Evolutionary conservation across 2,888 invertebrate species (phyloP), one percentile per base, ranked within the genome.

Genomic region (Dryococelus australis): DNA sequence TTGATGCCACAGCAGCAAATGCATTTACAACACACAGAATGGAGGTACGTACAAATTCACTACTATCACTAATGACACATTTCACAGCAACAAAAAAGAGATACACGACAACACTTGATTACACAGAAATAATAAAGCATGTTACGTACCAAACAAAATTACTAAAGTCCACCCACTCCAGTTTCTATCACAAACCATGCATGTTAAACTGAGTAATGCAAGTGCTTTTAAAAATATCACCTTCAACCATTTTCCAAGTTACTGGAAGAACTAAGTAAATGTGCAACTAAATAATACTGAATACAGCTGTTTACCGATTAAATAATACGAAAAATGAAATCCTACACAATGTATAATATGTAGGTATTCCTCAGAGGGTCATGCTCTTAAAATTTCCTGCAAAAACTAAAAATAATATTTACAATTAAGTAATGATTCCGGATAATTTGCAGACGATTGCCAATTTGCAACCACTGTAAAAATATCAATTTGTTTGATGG

Each of bases 1-100:
- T 83, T 83, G 83, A 24, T 35, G 83, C 83, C 83, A 83, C 83
- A 83, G 28, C 28, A 83, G 83, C 20, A 35, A 83, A 83, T 28
- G 83, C 83, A 83, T 65, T 65, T 65, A 16, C 24, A 24, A 65
- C 65, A 65, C 10, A 65, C 65, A 65, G 65, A 65, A 65, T 79
- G 51, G 43, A 53, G 85, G 24, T 85, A 27, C 28, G 78, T 28
- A 85, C 51, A 53, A 85, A 85, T 16, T 27, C 35, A 20, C 51
- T 65, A 83, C 85, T 35, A 51, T 43, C 43, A 78, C 78, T n/a
- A 28, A 85, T 85, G 51, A n/a, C 35, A 85, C 47, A 65, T 35
- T 43, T 85, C 43, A 6, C 65, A 65, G 65, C 10, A 20, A 65
- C 85, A 24, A 65, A 35, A 35, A 35, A 35, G 26, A 65, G 0